These are phyloP conservation scores for Sarcophilus harrisii DNA, from an alignment of 2,797 vertebrate genomes.

Conservation along the genomic window DNA sequence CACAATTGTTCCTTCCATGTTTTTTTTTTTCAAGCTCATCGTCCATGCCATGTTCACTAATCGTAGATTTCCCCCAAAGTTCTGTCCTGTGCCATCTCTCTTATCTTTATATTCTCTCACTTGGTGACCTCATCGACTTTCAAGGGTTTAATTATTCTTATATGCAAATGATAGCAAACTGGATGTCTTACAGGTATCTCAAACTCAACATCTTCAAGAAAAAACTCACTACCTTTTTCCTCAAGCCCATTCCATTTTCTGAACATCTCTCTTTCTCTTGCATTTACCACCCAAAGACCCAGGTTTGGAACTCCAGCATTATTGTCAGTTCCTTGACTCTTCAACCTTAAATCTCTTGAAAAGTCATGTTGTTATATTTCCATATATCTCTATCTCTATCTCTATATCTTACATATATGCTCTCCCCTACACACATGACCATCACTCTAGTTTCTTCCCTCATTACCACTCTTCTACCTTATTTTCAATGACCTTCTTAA, in stretches of 20 bases:
- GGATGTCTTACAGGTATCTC: neutral
- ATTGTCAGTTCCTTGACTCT: neutral
- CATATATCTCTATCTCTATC: neutral
- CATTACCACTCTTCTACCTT: neutral
- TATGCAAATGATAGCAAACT: neutral
- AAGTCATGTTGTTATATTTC: neutral
- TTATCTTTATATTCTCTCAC: neutral
- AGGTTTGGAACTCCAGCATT: neutral
- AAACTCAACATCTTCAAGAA: neutral
- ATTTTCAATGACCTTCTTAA: neutral
- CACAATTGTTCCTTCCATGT: neutral
- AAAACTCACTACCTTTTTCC: neutral
- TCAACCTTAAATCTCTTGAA: neutral
- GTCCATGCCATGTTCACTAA: neutral
- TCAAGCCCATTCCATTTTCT: neutral
- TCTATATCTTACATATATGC: neutral
- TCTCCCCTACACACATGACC: neutral
- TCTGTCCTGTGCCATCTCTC: neutral
- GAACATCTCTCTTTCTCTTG: neutral
- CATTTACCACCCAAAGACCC: neutral
- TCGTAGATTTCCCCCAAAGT: neutral
- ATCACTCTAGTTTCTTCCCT: neutral
- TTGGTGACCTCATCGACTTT: neutral
- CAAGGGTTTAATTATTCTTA: neutral
- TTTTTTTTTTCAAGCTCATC: neutral